phyloP scores from a whole-genome alignment of 2,888 invertebrate species.

The Drosophila falleni region DNA sequence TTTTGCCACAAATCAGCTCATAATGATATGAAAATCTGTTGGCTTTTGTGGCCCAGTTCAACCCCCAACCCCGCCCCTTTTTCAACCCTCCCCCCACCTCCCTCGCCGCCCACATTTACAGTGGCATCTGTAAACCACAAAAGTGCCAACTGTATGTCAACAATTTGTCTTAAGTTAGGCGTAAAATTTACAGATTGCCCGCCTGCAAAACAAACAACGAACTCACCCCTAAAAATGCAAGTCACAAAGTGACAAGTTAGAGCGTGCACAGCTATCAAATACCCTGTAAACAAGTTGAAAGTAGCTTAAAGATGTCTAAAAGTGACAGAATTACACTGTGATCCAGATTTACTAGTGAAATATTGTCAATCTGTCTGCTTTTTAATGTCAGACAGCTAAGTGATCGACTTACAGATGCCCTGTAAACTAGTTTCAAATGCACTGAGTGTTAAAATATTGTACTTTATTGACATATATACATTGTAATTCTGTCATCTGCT shows the following conservation, averaged over 20 bases:
- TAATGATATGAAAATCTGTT: conserved; percentile 80
- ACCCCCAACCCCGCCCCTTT: background rate
- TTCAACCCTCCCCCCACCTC: background rate
- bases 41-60: conserved; percentile 63
- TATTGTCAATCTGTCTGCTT: background rate
- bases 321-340: background rate
- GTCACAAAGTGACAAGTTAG: background rate
- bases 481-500: background rate
- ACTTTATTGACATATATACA: background rate
- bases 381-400: too few species aligned
- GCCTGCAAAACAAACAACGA: conserved; percentile 53
- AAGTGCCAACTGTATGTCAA: conserved; percentile 70
- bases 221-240: conserved; percentile 36
- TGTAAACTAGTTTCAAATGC: background rate
- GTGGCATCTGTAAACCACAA: conserved; percentile 24
- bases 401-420: conserved; percentile 1
- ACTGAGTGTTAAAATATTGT: background rate
- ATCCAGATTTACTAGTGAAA: background rate
- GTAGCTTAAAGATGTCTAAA: background rate
- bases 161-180: conserved; percentile 84
- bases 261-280: conserved; percentile 1
- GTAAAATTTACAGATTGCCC: conserved; percentile 82
- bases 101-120: background rate
- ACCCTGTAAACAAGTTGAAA: background rate
- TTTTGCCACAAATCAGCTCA: conserved; percentile 59